Evolutionary conservation across 2,797 vertebrate genomes (phyloP), one percentile per base, ranked within the genome.

Genomic region (Cetoscarus ocellatus): DNA sequence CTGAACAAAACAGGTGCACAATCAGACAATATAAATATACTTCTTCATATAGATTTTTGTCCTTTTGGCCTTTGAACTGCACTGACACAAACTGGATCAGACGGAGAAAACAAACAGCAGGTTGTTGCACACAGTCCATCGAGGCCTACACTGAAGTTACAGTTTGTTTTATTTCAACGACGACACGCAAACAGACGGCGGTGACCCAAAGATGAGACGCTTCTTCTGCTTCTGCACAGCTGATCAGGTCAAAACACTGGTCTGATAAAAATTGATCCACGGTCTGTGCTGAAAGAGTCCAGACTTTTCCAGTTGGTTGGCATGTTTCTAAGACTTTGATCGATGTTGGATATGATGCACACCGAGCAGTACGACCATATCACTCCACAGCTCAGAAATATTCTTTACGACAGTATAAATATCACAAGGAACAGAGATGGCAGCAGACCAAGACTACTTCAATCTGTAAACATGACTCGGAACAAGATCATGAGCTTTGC

Each of bases 1-100:
- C 88, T 92, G 91, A 83, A 86, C 89, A 93, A 91, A 93, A 95
- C 93, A 95, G 95, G 94, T 90, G 79, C 85, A 92, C 84, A 80
- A 84, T 59, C 61, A 91, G 68, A 95, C 93, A 85, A 95, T 93
- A 93, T 75, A 92, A 93, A 93, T 91, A 93, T 90, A 76, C 81
- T 67, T 85, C 79, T 70, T 88, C 63, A 86, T 70, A 85, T 84
- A 60, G 45, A 73, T 66, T 59, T 75, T 68, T 70, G 67, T 17
- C 52, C 65, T 85, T 86, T 72, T 67, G 69, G 35, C 61, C 66
- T 85, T 75, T 83, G 62, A 86, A 87, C 89, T 73, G 73, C 80
- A 87, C 70, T 64, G 77, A 91, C 85, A 88, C 74, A 58, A 73
- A 77, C 86, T n/a, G 81, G 67, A 72, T 69, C 50, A 39, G 91